These are phyloP conservation scores for Glomeris marginata DNA, from an alignment of 2,888 invertebrate species.

Conservation along the genomic window DNA sequence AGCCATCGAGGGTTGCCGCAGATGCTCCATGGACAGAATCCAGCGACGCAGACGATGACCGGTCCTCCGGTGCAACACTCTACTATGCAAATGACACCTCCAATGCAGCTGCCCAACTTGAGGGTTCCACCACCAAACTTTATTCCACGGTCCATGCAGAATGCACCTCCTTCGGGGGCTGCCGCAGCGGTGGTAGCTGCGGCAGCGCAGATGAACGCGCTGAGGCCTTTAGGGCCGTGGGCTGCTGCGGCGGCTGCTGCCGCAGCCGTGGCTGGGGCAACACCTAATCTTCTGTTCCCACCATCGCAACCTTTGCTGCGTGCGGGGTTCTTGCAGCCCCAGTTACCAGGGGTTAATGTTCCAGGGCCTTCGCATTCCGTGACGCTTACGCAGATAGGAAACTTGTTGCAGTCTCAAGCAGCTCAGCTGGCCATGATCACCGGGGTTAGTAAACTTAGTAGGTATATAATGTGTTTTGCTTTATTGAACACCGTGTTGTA, in stretches of 20 bases:
- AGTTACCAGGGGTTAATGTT: conserved; percentile 9
- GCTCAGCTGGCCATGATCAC: conserved; percentile 13
- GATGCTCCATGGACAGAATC: not conserved
- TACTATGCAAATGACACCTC: not conserved
- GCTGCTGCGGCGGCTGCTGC: conserved; percentile 11
- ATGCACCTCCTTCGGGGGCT: conserved; percentile 12
- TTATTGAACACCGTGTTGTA: not conserved
- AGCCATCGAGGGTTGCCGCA: not conserved
- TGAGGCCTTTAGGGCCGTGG: conserved; percentile 16
- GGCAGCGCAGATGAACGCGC: conserved; percentile 4
- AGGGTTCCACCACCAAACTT: conserved; percentile 21
- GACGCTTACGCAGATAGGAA: conserved; percentile 12
- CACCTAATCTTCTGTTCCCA: conserved; percentile 8
- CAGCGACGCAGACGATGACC: too few relatives aligned
- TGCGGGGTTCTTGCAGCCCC: conserved; percentile 15
- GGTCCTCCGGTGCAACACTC: conserved; percentile 9
- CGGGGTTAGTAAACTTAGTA: conserved; percentile 4
- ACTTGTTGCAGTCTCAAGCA: conserved; percentile 11
- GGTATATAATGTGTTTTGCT: not conserved
- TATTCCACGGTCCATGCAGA: conserved; percentile 17
- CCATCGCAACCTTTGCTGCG: conserved; percentile 16
- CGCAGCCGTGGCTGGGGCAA: conserved; percentile 1
- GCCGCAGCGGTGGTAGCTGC: conserved; percentile 3
- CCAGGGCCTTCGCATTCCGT: conserved; percentile 4
- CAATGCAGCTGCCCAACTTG: conserved; percentile 17